Base-by-base conservation (phyloP, 2,113 vertebrate species). In the Lophius piscatorius region DNA sequence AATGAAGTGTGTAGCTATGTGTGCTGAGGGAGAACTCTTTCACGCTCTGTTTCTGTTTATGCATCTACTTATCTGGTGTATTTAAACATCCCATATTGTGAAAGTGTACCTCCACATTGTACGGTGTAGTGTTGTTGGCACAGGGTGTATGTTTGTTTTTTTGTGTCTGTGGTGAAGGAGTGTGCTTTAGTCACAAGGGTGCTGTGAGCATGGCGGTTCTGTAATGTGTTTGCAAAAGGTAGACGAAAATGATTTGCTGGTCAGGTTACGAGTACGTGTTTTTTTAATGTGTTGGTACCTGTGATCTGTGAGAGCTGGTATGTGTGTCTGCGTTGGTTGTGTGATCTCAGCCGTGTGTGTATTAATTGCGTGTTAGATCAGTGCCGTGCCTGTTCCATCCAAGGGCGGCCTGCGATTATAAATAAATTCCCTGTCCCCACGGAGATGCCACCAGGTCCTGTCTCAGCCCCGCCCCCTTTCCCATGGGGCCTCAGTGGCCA, bases 331-430 rank as follows among this genome's bases (percentile, higher is more conserved):
- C 65, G 61, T 55, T 40, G 81, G 86, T 88, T 92, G 92, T 93
- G 92, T 93, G 92, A 93, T 94, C 89, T 81, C 82, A 90, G 78
- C 87, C 84, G 89, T 93, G 93, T 92, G 93, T 91, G 92, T 94
- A 94, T 95, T 98, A 98, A 98, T 94, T 98, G 95, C 91, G 90
- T 93, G 91, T 94, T 92, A 93, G 93, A 94, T 96, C 94, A 90
- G 91, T 89, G 92, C 90, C 88, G 55, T 90, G 90, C 90, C 93
- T 91, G 90, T 88, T 92, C 92, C 89, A 91, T 91, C 88, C 87
- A 88, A 92, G 92, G 91, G 88, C 23, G 46, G 80, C 67, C 65
- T 74, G 78, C 65, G 81, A 94, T 94, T 94, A 95, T 95, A 97
- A 95, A 97, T 96, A 96, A 94, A 93, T 92, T 91, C 93, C 92